Evolutionary conservation across 2,797 vertebrate genomes (phyloP), one percentile per base, ranked within the genome.

Genomic region (Xenentodon cancila): DNA sequence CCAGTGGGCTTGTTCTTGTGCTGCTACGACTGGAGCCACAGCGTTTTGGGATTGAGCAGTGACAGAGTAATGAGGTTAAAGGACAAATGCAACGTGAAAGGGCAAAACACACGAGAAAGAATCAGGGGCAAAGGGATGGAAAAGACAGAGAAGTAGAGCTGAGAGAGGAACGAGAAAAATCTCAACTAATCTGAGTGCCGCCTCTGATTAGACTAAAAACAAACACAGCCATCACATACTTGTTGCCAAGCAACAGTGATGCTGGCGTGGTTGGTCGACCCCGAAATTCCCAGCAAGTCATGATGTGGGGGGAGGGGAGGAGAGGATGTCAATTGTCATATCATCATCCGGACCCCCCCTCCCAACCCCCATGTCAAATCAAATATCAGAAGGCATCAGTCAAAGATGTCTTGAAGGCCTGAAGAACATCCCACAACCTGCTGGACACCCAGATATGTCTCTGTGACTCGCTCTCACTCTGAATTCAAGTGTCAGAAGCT

Each of bases 161-260:
- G 22, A 9, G 9, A 47, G 52, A 15, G 6, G 11, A 43, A 9
- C 40, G 11, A 52, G 13, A 19, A 34, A 51, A 55, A 54, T 12
- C 12, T 72, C 44, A 61, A 21, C 21, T 2, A 60, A 1, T 64
- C 6, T 47, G 9, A 15, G 6, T 50, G n/a, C n/a, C n/a, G n/a
- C n/a, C n/a, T n/a, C n/a, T n/a, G n/a, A n/a, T n/a, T 47, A 71
- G 67, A 66, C 74, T 77, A 79, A 87, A 84, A 84, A 83, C 80
- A 84, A 85, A 87, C 76, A 84, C 59, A 0, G 68, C 70, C 74
- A 59, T 56, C 64, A 77, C 84, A 91, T 82, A 91, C 84, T 73
- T 88, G 92, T 93, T 93, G 87, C 92, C 86, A 88, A 65, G 92
- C 87, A 93, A 94, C 92, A 88, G 77, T 77, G 71, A 91, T 79